phyloP scores from a whole-genome alignment of 2,888 invertebrate genomes.

The Eristalinus sepulchralis region DNA sequence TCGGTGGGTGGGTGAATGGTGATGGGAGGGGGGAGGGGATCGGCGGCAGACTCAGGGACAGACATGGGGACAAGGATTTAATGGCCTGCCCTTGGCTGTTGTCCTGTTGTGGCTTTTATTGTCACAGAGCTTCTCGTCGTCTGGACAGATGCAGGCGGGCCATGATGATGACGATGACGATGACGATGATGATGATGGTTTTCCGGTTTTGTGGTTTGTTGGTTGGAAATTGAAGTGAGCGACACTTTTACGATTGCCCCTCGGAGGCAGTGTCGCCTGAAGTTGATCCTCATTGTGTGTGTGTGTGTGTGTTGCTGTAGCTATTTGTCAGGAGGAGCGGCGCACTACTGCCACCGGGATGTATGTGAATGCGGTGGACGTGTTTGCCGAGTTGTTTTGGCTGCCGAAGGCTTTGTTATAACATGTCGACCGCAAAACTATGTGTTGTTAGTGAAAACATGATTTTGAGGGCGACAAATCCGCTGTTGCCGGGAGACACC shows the following conservation, averaged over 20 bases:
- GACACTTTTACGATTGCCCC: constrained; percentile 70
- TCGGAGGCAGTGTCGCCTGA: constrained; percentile 18
- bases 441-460: constrained; percentile 65
- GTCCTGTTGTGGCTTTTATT: constrained; percentile 71
- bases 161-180: constrained; percentile 38
- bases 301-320: constrained; percentile 20
- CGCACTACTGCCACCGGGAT: constrained; percentile 11
- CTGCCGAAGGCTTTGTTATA: constrained; percentile 69
- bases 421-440: constrained; percentile 65
- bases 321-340: constrained; percentile 49
- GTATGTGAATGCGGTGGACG: constrained; percentile 53
- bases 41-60: not conserved
- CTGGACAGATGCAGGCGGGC: constrained; percentile 48
- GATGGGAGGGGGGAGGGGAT: no score
- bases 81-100: constrained; percentile 69
- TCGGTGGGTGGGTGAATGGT: not conserved
- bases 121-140: constrained; percentile 58
- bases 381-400: constrained; percentile 67
- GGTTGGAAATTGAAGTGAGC: constrained; percentile 69
- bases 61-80: constrained; percentile 64
- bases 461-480: constrained; percentile 67
- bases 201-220: constrained; percentile 71
- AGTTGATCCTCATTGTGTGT: constrained; percentile 38
- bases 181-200: constrained; percentile 66
- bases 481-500: constrained; percentile 44